phyloP scores from a whole-genome alignment of 2,113 vertebrate species.

The Neodon shergylaensis region DNA sequence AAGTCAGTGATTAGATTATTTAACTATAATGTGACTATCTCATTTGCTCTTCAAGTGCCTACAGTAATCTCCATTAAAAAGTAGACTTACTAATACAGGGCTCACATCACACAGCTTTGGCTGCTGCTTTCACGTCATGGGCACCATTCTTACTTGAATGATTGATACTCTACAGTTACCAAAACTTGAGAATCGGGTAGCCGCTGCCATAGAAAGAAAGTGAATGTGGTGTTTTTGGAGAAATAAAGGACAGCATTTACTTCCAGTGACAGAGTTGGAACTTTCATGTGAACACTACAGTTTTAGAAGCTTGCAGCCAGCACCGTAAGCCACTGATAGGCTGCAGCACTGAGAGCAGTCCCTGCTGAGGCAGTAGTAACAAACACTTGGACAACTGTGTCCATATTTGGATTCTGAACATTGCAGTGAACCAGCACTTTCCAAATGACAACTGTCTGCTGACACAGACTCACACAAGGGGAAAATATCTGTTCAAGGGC shows the following conservation, averaged over 20 bases:
- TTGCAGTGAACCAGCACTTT: conserved; percentile 6
- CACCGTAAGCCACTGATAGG: neutral
- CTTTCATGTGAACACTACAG: conserved; percentile 26
- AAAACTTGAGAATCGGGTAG: neutral
- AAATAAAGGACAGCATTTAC: neutral
- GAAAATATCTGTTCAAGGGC: neutral
- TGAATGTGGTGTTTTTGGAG: conserved; percentile 19
- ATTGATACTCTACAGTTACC: neutral
- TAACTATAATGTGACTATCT: neutral
- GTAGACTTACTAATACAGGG: neutral
- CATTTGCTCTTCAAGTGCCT: neutral
- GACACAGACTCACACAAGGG: neutral
- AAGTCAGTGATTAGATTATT: neutral
- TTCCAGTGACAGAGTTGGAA: neutral
- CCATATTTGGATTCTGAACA: conserved; percentile 24
- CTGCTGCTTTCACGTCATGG: neutral
- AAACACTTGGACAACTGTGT: neutral
- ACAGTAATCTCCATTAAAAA: neutral
- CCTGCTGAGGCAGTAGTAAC: neutral
- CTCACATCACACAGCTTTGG: neutral
- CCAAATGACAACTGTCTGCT: neutral
- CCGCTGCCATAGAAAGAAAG: conserved; percentile 40
- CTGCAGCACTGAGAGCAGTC: neutral
- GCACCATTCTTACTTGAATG: neutral
- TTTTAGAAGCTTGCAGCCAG: conserved; percentile 1